These are phyloP conservation scores for Antheraea mylitta DNA, from an alignment of 1,140 invertebrate genomes.

Conservation along the genomic window DNA sequence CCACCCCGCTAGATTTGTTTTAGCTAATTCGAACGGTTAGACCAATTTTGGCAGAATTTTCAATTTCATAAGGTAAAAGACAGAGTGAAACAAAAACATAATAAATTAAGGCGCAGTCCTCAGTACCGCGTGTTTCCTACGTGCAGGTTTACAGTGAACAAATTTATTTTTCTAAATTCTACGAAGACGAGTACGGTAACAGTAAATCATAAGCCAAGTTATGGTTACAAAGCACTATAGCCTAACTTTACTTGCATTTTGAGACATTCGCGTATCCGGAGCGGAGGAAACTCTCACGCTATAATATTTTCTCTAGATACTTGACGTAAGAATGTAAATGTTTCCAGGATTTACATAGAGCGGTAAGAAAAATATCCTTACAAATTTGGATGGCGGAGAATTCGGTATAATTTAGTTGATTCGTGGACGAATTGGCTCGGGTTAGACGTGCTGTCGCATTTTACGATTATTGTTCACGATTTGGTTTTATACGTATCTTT, in stretches of 20 bases:
- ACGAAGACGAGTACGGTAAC: neutral
- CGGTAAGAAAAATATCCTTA: neutral
- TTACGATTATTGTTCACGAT: too few species aligned
- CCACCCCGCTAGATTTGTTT: too few species aligned
- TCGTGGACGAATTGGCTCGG: neutral
- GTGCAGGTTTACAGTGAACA: too few species aligned
- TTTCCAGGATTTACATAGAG: neutral
- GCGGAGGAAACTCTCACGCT: neutral
- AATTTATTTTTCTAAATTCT: too few species aligned
- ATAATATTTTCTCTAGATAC: neutral
- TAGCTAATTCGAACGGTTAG: too few species aligned
- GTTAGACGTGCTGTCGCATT: too few species aligned
- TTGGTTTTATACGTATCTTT: too few species aligned
- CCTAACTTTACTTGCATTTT: neutral
- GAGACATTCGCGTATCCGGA: neutral
- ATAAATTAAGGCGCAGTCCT: too few species aligned
- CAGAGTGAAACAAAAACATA: too few species aligned
- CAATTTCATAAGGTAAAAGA: too few species aligned
- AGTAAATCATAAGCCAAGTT: neutral
- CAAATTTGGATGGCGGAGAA: neutral
- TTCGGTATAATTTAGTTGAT: slow-evolving; percentile 1
- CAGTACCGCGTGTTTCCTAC: too few species aligned
- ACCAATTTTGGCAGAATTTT: too few species aligned
- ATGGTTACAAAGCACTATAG: neutral
- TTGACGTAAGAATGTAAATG: neutral